Conservation (phyloP, 2,797 vertebrate genomes). For the Macroramphosus scolopax region DNA sequence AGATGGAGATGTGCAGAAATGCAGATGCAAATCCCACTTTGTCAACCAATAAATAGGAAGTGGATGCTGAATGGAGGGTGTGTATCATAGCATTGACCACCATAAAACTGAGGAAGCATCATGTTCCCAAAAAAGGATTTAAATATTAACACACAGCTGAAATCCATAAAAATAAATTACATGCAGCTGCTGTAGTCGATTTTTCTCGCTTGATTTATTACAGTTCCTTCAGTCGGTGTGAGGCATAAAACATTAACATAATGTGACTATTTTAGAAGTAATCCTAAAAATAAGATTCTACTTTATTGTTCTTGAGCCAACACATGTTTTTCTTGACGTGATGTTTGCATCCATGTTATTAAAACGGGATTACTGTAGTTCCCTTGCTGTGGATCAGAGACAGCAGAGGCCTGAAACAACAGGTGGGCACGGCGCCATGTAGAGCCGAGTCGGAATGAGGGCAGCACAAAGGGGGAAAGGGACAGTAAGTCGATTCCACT, state of each 20-base stretch:
- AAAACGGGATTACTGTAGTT: conserved; percentile 23
- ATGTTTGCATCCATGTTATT: conserved; percentile 8
- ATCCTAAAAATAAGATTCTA: not conserved
- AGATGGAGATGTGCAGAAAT: too few relatives aligned
- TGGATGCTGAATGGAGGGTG: too few relatives aligned
- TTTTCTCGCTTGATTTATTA: conserved; percentile 7
- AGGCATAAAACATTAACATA: too few relatives aligned
- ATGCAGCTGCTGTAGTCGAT: too few relatives aligned
- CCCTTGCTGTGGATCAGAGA: conserved; percentile 25
- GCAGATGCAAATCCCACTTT: too few relatives aligned
- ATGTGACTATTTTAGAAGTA: too few relatives aligned
- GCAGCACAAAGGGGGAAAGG: conserved; percentile 42
- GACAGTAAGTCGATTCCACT: conserved; percentile 3
- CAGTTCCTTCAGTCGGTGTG: conserved; percentile 6
- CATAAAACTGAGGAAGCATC: not conserved
- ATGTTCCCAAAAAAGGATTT: not conserved
- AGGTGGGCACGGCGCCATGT: conserved; percentile 70
- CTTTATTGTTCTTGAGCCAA: not conserved
- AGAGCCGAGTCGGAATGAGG: conserved; percentile 20
- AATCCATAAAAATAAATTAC: conserved; percentile 1
- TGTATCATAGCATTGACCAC: not conserved
- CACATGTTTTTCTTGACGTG: not conserved
- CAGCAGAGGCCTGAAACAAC: conserved; percentile 66
- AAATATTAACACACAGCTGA: not conserved
- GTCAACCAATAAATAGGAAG: too few relatives aligned